Evolutionary conservation across 2,113 vertebrate species (phyloP).

Genomic region (Halichoerus grypus): DNA sequence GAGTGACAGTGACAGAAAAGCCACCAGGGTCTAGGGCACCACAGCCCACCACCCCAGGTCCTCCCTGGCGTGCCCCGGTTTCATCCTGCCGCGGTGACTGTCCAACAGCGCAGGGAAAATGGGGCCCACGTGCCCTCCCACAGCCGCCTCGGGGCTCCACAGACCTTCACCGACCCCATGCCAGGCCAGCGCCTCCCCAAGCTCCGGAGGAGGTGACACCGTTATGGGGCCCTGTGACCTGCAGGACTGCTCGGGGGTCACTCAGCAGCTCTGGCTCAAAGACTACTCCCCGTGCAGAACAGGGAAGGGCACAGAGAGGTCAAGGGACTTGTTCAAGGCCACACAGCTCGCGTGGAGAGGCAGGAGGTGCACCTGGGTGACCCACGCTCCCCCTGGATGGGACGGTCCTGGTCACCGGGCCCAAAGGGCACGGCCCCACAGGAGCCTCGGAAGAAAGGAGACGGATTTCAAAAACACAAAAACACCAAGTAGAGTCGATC

Average conservation of each 20-base stretch:
- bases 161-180: background rate
- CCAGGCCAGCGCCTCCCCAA: background rate
- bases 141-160: fast-evolving
- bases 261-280: background rate
- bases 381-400: too few relatives aligned
- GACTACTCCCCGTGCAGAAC: background rate
- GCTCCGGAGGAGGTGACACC: too few relatives aligned
- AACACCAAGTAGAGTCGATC: background rate
- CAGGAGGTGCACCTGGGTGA: background rate
- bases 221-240: background rate
- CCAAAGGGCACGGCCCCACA: background rate
- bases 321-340: background rate
- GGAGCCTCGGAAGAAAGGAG: background rate
- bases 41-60: background rate
- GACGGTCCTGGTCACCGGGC: too few relatives aligned
- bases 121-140: too few relatives aligned
- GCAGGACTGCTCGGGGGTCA: background rate
- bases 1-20: background rate
- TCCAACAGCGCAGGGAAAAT: fast-evolving
- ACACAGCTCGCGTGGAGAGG: background rate
- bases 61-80: background rate
- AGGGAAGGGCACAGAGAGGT: background rate
- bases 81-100: fast-evolving
- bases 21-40: background rate
- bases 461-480: too few relatives aligned